Base-by-base conservation (phyloP, 2,797 vertebrate genomes). In the Peromyscus aztecus region DNA sequence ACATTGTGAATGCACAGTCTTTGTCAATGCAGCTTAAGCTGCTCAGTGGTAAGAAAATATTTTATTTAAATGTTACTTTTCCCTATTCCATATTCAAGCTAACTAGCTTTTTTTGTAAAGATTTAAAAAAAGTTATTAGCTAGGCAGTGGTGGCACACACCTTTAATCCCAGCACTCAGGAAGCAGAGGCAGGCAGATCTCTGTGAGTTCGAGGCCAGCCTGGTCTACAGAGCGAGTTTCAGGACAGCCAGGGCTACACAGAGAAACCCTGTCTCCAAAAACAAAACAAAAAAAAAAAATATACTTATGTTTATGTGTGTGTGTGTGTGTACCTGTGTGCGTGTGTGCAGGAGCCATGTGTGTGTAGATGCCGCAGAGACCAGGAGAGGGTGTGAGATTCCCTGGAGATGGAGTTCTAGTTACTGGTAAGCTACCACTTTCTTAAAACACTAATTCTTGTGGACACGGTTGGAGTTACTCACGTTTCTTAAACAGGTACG, bases 401-500 rank as follows among this genome's bases (percentile, higher is more conserved):
- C 43, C 46, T 52, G 43, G 83, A 37, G 46, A 52, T 37, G 31
- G 31, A 69, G 4, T 86, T 37, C 17, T 17, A 52, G 11, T 21
- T 69, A 31, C 83, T 69, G n/a, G 6, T 65, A 34, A 52, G 27
- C 43, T 49, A 43, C 40, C 27, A 76, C 43, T 75, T 85, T 37
- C 84, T 86, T 83, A 89, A 55, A 89, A 77, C 10, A 24, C 59
- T 77, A 87, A 63, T 10, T 19, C 63, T 85, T 91, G 61, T 19
- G 40, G 6, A 77, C 16, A 29, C 69, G 63, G 7, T 75, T 40
- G 92, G 61, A 83, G 24, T 84, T 71, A 37, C 57, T 85, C 65
- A 8, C 80, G 27, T 88, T 82, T 91, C 97, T 95, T 94, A 49
- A 89, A 94, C 96, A 99, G 99, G 73, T 99, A 99, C 24, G 99